A percentile compares a stretch with the other conserved stretches of the same genome.
Conservation (phyloP, 2,797 vertebrate species). For the Coendou prehensilis region DNA sequence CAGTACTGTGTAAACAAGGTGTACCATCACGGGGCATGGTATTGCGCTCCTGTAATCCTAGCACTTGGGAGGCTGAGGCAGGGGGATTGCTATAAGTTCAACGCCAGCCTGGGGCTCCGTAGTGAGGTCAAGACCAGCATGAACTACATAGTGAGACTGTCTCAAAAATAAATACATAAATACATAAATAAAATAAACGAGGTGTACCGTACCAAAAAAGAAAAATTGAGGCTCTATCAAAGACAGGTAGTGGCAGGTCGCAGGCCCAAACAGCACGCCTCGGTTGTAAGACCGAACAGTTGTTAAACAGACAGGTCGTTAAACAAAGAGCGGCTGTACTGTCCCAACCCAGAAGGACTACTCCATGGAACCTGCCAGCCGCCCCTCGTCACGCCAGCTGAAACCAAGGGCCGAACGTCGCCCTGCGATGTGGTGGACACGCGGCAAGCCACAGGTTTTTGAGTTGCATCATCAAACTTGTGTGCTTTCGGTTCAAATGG, state of each 20-base stretch:
- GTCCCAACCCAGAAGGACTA: slow-evolving; percentile 29
- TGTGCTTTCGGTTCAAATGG: background rate
- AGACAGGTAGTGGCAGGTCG: background rate
- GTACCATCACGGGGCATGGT: no score
- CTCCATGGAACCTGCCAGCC: background rate
- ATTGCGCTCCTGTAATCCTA: no score
- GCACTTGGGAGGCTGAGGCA: background rate
- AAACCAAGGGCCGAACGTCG: background rate
- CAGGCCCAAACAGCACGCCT: background rate
- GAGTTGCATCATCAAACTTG: background rate
- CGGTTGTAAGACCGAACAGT: background rate
- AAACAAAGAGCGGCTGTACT: background rate
- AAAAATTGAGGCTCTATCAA: background rate
- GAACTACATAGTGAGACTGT: background rate
- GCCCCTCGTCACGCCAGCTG: background rate
- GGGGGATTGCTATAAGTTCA: background rate
- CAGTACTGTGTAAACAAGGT: background rate
- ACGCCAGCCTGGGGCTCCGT: background rate
- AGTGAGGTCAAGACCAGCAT: background rate
- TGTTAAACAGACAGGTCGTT: no score
- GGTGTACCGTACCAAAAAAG: background rate
- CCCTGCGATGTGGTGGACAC: background rate
- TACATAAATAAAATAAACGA: background rate
- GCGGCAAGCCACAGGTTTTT: no score
- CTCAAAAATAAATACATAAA: background rate